phyloP scores from a whole-genome alignment of 2,888 invertebrate genomes.

The Drosophila trichaetosa region DNA sequence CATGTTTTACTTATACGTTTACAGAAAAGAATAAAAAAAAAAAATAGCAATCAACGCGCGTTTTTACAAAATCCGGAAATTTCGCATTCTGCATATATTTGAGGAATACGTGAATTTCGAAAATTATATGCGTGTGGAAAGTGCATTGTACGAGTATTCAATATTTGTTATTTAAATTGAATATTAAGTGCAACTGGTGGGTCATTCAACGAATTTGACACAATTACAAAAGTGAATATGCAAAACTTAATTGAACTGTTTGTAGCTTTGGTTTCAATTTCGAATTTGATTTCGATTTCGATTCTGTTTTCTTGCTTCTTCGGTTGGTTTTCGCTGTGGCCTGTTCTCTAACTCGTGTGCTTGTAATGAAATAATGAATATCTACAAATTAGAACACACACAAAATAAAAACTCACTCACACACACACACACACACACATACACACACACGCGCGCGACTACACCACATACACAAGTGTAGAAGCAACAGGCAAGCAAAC shows the following conservation, averaged over 20 bases:
- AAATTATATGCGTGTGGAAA: slow-evolving; percentile 32
- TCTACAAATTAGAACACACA: slow-evolving; percentile 56
- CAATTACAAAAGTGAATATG: slow-evolving; percentile 49
- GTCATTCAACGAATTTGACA: slow-evolving; percentile 35
- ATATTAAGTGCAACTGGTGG: slow-evolving; percentile 53
- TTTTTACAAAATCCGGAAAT: slow-evolving; percentile 61
- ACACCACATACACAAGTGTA: neutral
- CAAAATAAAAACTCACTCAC: slow-evolving; percentile 3
- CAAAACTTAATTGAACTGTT: slow-evolving; percentile 63
- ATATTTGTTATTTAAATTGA: slow-evolving; percentile 24
- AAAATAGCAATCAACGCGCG: slow-evolving; percentile 52
- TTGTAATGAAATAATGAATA: slow-evolving; percentile 60
- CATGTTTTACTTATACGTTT: neutral
- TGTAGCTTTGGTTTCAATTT: slow-evolving; percentile 65
- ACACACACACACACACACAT: neutral
- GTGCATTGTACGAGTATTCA: slow-evolving; percentile 8
- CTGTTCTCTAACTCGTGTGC: slow-evolving; percentile 17
- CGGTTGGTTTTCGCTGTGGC: slow-evolving; percentile 11
- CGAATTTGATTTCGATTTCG: slow-evolving; percentile 9
- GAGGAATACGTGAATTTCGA: slow-evolving; percentile 30
- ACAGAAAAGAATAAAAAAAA: neutral
- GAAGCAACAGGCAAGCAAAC: slow-evolving; percentile 26
- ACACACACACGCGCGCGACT: neutral
- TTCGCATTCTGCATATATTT: slow-evolving; percentile 25
- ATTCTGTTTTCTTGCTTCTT: neutral